phyloP scores from a whole-genome alignment of 2,888 invertebrate species.

The Pteria penguin region DNA sequence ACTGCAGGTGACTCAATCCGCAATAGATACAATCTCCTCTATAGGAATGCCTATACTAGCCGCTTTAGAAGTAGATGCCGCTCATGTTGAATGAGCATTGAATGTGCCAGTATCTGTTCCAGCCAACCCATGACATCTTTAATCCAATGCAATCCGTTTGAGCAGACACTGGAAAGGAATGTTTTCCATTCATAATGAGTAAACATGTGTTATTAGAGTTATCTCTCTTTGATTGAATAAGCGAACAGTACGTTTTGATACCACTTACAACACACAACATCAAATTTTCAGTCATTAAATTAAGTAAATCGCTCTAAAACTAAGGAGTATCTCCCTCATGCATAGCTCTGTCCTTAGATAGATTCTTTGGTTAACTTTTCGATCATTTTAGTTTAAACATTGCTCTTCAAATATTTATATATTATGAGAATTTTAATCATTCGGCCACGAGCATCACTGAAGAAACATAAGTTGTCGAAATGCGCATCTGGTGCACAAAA shows the following conservation, averaged over 20 bases:
- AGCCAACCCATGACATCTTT: conserved; percentile 15
- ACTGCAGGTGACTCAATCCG: too few relatives aligned
- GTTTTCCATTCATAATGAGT: conserved; percentile 17
- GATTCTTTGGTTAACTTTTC: too few relatives aligned
- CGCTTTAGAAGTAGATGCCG: conserved; percentile 24
- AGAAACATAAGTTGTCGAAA: too few relatives aligned
- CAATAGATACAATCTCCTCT: conserved; percentile 13
- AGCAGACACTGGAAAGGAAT: conserved; percentile 14
- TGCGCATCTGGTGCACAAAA: too few relatives aligned
- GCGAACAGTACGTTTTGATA: conserved; percentile 6
- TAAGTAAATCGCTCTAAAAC: too few relatives aligned
- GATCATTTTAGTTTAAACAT: too few relatives aligned
- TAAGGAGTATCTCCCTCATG: too few relatives aligned
- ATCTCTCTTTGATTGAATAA: background rate
- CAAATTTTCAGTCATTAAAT: too few relatives aligned
- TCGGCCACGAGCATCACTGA: too few relatives aligned
- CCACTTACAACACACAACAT: conserved; percentile 15
- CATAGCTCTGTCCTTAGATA: too few relatives aligned
- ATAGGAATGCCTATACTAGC: conserved; percentile 7
- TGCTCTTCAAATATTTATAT: too few relatives aligned
- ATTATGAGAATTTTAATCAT: too few relatives aligned
- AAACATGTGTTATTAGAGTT: background rate
- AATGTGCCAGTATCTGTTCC: conserved; percentile 16
- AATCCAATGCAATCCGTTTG: conserved; percentile 28
- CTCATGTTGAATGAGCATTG: conserved; percentile 19